phyloP scores from a whole-genome alignment of 2,797 vertebrate species.

The Sebastes miniatus region DNA sequence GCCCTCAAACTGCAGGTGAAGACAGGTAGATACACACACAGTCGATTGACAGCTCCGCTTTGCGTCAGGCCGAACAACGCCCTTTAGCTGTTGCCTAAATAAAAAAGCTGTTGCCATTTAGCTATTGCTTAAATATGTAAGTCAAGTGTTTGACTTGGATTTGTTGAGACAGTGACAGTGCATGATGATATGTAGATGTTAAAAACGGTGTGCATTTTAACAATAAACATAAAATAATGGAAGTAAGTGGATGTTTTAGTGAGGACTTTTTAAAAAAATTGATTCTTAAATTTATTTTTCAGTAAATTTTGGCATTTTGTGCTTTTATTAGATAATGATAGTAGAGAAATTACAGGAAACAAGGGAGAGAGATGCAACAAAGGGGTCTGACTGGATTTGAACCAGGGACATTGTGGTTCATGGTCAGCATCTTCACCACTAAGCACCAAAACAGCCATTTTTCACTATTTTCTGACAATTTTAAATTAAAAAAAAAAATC shows the following conservation, averaged over 20 bases:
- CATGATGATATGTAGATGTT: neutral
- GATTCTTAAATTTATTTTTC: too few species aligned
- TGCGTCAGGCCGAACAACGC: too few species aligned
- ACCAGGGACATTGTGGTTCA: neutral
- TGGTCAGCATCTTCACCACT: neutral
- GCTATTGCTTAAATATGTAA: too few species aligned
- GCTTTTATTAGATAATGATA: too few species aligned
- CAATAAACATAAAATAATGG: neutral
- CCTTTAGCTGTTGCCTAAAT: too few species aligned
- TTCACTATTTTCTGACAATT: neutral
- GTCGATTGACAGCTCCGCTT: too few species aligned
- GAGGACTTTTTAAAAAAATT: too few species aligned
- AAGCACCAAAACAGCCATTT: neutral
- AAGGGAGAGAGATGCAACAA: neutral
- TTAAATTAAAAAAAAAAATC: neutral
- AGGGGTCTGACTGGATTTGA: neutral
- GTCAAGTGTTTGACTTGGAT: neutral
- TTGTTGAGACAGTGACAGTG: neutral
- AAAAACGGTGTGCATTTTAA: neutral
- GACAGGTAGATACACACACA: neutral
- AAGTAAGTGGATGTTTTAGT: neutral
- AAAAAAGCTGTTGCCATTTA: too few species aligned
- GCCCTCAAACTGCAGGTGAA: conserved; percentile 86
- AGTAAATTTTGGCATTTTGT: too few species aligned
- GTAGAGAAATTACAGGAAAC: too few species aligned